Evolutionary conservation across 2,113 vertebrate species (phyloP).

Genomic region (Grantiella picta): DNA sequence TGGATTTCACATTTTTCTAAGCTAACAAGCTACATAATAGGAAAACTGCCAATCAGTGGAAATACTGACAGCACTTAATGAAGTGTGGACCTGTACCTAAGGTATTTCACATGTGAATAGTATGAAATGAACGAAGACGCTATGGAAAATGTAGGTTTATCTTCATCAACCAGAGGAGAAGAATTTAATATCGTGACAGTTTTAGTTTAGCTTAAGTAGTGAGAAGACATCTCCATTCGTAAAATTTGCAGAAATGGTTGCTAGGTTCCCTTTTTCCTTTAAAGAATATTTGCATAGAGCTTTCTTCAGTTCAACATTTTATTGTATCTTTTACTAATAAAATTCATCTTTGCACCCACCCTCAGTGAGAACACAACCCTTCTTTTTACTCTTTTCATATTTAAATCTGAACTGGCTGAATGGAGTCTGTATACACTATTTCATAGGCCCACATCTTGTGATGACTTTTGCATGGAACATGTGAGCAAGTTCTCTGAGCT

Average conservation of each 20-base stretch:
- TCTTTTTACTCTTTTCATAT: not conserved
- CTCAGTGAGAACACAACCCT: not conserved
- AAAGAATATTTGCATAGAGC: not conserved
- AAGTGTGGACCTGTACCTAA: not conserved
- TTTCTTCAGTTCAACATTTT: not conserved
- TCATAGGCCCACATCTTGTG: not conserved
- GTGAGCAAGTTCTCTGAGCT: not conserved
- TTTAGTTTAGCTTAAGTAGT: not conserved
- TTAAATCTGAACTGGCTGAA: not conserved
- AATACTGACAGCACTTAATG: not conserved
- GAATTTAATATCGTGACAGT: not conserved
- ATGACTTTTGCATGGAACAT: not conserved
- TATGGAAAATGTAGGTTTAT: not conserved
- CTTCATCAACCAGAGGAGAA: not conserved
- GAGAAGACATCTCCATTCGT: not conserved
- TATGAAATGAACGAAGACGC: not conserved
- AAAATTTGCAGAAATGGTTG: not conserved
- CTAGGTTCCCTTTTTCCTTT: not conserved
- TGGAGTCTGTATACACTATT: not conserved
- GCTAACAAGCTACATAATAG: not conserved
- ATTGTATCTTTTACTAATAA: not conserved
- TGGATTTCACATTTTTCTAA: not conserved
- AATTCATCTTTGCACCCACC: not conserved
- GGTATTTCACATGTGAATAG: not conserved
- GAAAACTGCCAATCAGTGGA: not conserved